These are phyloP conservation scores for Lampris incognitus DNA, from an alignment of 2,113 vertebrate species.

Conservation along the genomic window DNA sequence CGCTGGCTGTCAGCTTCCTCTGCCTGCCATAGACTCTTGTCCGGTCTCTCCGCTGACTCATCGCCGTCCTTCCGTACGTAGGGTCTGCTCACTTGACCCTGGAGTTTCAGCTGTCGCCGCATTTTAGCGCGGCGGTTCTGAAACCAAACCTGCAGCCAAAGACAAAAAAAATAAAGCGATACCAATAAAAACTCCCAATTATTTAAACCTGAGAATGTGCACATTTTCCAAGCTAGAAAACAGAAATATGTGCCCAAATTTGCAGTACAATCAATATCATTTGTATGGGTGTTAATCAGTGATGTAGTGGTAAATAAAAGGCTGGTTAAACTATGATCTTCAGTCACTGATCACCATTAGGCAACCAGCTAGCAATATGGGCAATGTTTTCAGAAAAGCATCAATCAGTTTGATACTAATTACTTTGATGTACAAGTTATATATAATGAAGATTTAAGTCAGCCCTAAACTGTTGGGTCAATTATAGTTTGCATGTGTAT, in stretches of 20 bases:
- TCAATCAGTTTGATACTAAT: too few species aligned
- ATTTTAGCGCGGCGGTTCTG: conserved; percentile 89
- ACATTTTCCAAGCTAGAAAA: not conserved
- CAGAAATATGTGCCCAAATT: not conserved
- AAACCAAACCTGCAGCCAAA: conserved; percentile 84
- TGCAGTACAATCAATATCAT: conserved; percentile 10
- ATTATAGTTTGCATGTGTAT: too few species aligned
- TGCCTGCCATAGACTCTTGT: conserved; percentile 37
- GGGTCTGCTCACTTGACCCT: conserved; percentile 61
- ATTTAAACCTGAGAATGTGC: too few species aligned
- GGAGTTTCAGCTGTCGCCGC: conserved; percentile 85
- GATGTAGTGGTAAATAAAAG: too few species aligned
- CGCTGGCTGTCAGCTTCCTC: conserved; percentile 60
- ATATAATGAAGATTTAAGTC: too few species aligned
- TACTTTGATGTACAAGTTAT: too few species aligned
- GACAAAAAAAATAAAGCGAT: conserved; percentile 4
- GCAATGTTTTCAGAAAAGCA: too few species aligned
- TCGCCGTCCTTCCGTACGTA: conserved; percentile 49
- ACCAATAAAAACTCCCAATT: too few species aligned
- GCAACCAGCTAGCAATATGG: too few species aligned
- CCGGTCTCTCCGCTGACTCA: conserved; percentile 16
- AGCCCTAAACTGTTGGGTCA: too few species aligned
- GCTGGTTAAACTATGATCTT: too few species aligned
- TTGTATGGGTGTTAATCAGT: not conserved
- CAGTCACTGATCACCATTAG: too few species aligned